A percentile compares a stretch with the other conserved stretches of the same genome.
phyloP scores from a whole-genome alignment of 2,797 vertebrate species.

The Thaleichthys pacificus region DNA sequence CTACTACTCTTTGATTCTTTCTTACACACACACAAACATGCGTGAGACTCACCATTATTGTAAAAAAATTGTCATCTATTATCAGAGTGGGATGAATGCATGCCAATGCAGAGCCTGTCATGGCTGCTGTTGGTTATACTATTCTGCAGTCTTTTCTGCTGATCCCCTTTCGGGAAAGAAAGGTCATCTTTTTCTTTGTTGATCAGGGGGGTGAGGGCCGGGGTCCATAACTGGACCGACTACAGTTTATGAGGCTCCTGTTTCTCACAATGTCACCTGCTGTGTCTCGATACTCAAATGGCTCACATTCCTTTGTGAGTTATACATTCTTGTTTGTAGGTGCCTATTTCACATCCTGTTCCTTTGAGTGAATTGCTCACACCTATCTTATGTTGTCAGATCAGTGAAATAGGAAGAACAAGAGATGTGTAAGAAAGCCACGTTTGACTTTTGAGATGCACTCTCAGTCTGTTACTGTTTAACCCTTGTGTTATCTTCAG shows the following conservation, averaged over 20 bases:
- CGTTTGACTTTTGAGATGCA: conserved; percentile 9
- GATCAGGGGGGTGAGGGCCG: conserved; percentile 28
- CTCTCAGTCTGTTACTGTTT: not conserved
- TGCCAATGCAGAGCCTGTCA: conserved; percentile 46
- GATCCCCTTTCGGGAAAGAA: conserved; percentile 54
- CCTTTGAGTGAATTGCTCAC: not conserved
- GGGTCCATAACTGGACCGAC: conserved; percentile 48
- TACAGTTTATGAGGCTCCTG: conserved; percentile 34
- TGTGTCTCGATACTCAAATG: conserved; percentile 26
- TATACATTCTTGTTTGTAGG: too few species aligned
- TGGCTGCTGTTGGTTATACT: conserved; percentile 21
- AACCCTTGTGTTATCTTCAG: too few species aligned
- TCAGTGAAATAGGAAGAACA: not conserved
- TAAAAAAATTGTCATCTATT: conserved; percentile 54
- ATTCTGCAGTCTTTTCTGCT: conserved; percentile 50
- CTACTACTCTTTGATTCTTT: not conserved
- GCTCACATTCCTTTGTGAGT: conserved; percentile 17
- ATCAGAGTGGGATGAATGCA: conserved; percentile 41
- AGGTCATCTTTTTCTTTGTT: conserved; percentile 58
- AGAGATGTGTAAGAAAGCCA: not conserved
- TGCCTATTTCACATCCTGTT: not conserved
- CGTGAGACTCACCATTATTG: conserved; percentile 42
- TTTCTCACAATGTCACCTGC: conserved; percentile 14
- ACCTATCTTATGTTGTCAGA: conserved; percentile 18
- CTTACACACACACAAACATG: not conserved